Evolutionary conservation across 2,113 vertebrate genomes (phyloP).

Genomic region (Oreochromis niloticus): DNA sequence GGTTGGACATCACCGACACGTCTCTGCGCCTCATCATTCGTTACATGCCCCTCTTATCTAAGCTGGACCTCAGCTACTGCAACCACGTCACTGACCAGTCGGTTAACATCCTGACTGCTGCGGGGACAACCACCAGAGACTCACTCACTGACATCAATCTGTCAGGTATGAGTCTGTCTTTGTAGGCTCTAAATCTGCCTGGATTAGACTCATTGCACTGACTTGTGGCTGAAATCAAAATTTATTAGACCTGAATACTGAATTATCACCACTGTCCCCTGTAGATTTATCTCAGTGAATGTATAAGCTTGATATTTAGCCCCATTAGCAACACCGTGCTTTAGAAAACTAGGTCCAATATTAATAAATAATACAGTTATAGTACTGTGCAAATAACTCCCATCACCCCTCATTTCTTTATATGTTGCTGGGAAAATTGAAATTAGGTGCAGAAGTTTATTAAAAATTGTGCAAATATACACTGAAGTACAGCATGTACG

Average conservation of each 20-base stretch:
- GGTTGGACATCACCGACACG: conserved; percentile 88
- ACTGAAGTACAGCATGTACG: neutral
- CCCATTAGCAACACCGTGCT: neutral
- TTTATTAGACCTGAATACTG: neutral
- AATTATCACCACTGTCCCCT: neutral
- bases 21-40: conserved; percentile 88
- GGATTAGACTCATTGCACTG: neutral
- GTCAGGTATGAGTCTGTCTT: conserved; percentile 75
- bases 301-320: neutral
- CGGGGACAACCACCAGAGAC: conserved; percentile 91
- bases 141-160: conserved; percentile 91
- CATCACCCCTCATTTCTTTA: neutral
- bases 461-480: neutral
- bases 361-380: neutral
- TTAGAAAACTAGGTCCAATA: neutral
- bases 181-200: neutral
- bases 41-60: conserved; percentile 89
- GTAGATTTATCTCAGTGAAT: neutral
- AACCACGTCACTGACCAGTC: conserved; percentile 95
- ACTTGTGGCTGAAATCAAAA: neutral
- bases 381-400: neutral
- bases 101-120: conserved; percentile 91
- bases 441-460: neutral
- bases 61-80: conserved; percentile 94
- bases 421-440: neutral